phyloP scores from a whole-genome alignment of 2,113 vertebrate genomes.

The Lampris megalopsis region DNA sequence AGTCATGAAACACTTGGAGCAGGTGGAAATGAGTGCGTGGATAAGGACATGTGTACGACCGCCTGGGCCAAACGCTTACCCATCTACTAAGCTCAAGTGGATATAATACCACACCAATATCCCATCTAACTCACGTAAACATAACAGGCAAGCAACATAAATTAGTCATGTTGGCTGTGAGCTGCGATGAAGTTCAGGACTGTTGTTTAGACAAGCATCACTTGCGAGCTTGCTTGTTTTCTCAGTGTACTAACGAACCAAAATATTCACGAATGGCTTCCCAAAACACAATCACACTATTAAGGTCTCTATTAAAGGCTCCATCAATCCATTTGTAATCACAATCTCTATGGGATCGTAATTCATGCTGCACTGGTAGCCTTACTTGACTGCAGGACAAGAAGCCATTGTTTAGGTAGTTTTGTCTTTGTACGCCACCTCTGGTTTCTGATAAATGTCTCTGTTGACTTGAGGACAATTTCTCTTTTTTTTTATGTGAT shows the following conservation, averaged over 20 bases:
- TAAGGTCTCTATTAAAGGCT: constrained; percentile 57
- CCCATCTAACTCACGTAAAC: no score
- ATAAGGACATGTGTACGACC: no score
- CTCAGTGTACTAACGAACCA: constrained; percentile 15
- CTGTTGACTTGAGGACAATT: constrained; percentile 44
- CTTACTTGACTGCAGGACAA: constrained; percentile 58
- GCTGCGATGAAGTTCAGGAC: no score
- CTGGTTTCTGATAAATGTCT: constrained; percentile 54
- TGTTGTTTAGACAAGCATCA: no score
- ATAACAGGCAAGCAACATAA: no score
- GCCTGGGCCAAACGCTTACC: no score
- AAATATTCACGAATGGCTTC: constrained; percentile 50
- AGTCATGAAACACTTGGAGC: no score
- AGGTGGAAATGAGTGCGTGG: no score
- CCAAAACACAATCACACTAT: constrained; percentile 55
- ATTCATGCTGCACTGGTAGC: constrained; percentile 60
- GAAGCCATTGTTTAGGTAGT: constrained; percentile 61
- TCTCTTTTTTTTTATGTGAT: constrained; percentile 43
- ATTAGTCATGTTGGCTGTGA: no score
- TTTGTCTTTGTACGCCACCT: constrained; percentile 53
- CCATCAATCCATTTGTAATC: constrained; percentile 55
- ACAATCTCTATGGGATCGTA: constrained; percentile 57
- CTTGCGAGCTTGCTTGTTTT: no score
- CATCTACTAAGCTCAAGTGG: no score
- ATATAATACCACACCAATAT: no score